These are phyloP conservation scores for Piprites chloris DNA, from an alignment of 2,113 vertebrate species.

Conservation along the genomic window DNA sequence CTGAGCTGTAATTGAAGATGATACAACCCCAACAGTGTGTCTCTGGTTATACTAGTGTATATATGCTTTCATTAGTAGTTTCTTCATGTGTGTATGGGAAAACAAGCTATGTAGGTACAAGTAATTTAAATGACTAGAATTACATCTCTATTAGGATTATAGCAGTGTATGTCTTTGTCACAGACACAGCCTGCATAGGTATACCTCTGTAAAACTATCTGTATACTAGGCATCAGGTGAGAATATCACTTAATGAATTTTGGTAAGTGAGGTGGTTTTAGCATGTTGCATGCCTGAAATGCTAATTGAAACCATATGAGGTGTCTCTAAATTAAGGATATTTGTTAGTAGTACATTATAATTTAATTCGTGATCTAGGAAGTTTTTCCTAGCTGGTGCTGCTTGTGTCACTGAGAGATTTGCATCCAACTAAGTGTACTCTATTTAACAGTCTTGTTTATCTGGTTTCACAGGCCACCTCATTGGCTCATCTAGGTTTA, in stretches of 20 bases:
- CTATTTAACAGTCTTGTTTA: neutral
- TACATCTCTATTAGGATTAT: neutral
- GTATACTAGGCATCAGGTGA: rapidly evolving
- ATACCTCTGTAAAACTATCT: neutral
- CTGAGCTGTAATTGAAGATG: constrained; percentile 41
- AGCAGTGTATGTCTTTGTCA: neutral
- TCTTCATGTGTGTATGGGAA: neutral
- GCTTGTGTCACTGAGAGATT: neutral
- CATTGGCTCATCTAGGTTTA: neutral
- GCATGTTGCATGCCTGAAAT: neutral
- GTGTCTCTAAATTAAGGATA: neutral
- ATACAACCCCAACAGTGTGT: neutral
- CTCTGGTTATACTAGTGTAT: neutral
- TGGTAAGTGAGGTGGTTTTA: neutral
- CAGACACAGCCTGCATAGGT: neutral
- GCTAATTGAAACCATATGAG: neutral
- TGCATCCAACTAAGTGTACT: neutral
- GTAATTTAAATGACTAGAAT: neutral
- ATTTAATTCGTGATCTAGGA: constrained; percentile 19
- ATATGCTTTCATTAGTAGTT: neutral
- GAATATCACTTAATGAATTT: neutral
- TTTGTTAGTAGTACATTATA: neutral
- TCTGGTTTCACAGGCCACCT: neutral
- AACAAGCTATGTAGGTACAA: neutral
- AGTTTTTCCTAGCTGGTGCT: neutral